Base-by-base conservation (phyloP, 2,888 invertebrate genomes). In the Unio pictorum region DNA sequence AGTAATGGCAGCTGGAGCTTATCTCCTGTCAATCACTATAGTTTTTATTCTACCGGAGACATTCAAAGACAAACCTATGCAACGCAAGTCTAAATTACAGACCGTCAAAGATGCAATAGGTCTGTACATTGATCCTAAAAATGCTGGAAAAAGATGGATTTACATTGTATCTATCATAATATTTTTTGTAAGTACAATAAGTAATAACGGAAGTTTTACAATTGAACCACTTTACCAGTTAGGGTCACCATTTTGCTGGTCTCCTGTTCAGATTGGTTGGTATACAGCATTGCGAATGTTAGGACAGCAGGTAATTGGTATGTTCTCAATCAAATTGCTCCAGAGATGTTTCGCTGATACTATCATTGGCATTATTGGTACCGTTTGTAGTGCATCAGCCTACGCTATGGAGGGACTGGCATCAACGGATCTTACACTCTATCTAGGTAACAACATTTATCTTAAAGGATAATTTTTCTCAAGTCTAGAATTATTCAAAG, bases 201-300 rank as follows among this genome's bases (percentile, higher is more conserved):
- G 65, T 20, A 4, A 66, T 4, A 61, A 67, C 20, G 82, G 82
- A 5, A 63, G 74, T 8, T 57, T 68, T 2, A 57, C 64, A 17
- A 64, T 80, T 7, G 80, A 80, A 62, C 71, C 75, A 4, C 64
- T 82, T 5, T 82, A 78, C 56, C 70, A 75, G 28, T 64, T 82
- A 30, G 76, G 77, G 55, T 60, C 30, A 28, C 82, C 82, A 15
- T 74, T 82, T 61, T 82, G 82, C 62, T 81, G 79, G 78, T 65
- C 69, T 57, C 78, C 80, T 7, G 69, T 77, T 1, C 72, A 76
- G 55, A 65, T 80, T 30, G 79, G 82, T n/a, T 61, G 66, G 61
- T 82, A 64, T 30, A 68, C 71, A 17, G 68, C 76, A 3, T 17
- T 76, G 26, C 67, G 70, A n/a, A 28, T 71, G 28, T n/a, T 64